These are phyloP conservation scores for Octopus bimaculoides DNA, from an alignment of 1,140 invertebrate genomes.

Conservation along the genomic window DNA sequence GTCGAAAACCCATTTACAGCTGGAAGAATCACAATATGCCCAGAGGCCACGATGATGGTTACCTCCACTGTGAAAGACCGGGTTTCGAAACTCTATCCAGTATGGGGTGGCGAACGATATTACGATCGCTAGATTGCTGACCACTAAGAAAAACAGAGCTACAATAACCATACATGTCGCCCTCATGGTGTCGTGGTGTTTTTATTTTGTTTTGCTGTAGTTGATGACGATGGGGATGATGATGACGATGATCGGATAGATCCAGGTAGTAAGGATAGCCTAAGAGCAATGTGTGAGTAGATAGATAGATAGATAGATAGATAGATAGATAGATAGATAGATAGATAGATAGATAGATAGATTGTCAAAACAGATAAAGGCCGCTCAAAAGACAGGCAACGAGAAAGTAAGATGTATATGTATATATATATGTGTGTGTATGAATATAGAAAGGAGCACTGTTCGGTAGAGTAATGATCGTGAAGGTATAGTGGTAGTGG, in stretches of 20 bases:
- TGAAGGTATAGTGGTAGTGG: background rate
- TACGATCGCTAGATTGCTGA: conserved; percentile 41
- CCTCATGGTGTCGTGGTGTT: conserved; percentile 14
- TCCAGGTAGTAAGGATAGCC: background rate
- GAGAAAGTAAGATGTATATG: background rate
- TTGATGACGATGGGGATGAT: background rate
- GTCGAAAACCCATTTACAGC: conserved; percentile 37
- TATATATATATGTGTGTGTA: background rate
- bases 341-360: background rate
- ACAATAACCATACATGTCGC: conserved; percentile 35
- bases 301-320: background rate
- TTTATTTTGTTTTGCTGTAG: background rate
- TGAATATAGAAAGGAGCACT: background rate
- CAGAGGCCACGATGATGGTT: conserved; percentile 31
- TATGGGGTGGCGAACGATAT: conserved; percentile 41
- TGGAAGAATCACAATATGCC: conserved; percentile 28
- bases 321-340: background rate
- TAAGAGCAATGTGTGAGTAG: background rate
- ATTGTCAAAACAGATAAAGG: too few species aligned
- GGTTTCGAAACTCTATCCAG: conserved; percentile 27
- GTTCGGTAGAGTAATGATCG: background rate
- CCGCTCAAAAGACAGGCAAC: too few species aligned
- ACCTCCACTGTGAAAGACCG: background rate
- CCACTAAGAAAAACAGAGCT: conserved; percentile 36
- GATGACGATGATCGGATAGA: background rate